Evolutionary conservation across 2,888 invertebrate genomes (phyloP), one percentile per base, ranked within the genome.

Genomic region (Ochropleura plecta): DNA sequence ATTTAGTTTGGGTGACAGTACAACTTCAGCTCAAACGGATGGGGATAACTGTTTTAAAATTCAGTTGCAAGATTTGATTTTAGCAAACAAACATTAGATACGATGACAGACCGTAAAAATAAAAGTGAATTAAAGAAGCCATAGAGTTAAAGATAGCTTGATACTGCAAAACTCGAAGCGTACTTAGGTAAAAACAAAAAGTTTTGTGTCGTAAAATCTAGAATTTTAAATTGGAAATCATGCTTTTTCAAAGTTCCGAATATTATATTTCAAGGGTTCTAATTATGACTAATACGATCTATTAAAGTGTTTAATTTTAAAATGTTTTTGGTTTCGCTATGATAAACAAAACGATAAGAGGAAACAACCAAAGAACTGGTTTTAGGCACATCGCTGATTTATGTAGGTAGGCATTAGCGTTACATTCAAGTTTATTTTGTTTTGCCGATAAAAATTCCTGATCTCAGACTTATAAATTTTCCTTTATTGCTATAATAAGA

Each of bases 391-490:
- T 30, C 48, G 42, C 30, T 20, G 59, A 76, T 82, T 67, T 82
- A 76, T 70, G 44, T 20, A 40, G 10, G 44, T 20, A 40, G 10
- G 53, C 62, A 67, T 68, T 82, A 64, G 6, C 67, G 68, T 67
- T 49, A 46, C 12, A 7, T 14, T 18, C 40, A 72, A n/a, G 14
- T 79, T 80, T 63, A 9, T 79, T 73, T 69, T 59, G 14, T 66
- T 75, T 63, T 81, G n/a, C 69, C 49, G 0, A 64, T 81, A 65
- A 80, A 77, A 79, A 65, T 65, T 73, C 0, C 5, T 49, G 42
- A 44, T 49, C 16, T 64, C 0, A 76, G 18, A 57, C 30, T 65
- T 5, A 30, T 49, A 30, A 55, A 76, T 55, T 55, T 64, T n/a
- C 42, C 20, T 63, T 76, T 76, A 63, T 76, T 55, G 42, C 18